A percentile compares a stretch with the other conserved stretches of the same genome.
These are phyloP conservation scores for Camponotus vicinus DNA, from an alignment of 1,140 invertebrate genomes.

Conservation along the genomic window DNA sequence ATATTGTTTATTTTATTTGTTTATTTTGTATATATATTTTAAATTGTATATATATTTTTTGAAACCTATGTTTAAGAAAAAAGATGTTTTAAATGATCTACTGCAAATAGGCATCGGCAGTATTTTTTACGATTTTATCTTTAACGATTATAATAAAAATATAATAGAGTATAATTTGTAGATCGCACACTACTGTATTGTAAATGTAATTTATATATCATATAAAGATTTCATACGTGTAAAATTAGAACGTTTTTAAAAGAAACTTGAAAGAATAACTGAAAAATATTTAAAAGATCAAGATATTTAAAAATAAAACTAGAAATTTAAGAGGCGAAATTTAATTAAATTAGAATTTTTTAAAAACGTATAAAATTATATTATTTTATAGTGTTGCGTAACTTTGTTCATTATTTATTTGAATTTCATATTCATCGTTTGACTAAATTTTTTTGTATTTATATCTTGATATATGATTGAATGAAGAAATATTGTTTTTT, in stretches of 20 bases:
- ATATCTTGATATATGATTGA: neutral
- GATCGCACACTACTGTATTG: neutral
- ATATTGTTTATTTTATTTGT: neutral
- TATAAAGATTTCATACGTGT: slow-evolving; percentile 18
- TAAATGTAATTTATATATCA: slow-evolving; percentile 53
- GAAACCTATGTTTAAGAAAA: neutral
- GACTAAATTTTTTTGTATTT: slow-evolving; percentile 17
- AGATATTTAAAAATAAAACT: neutral
- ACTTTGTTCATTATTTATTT: slow-evolving; percentile 3
- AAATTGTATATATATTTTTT: neutral
- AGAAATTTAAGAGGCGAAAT: neutral
- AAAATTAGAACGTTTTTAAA: neutral
- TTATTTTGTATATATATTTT: neutral
- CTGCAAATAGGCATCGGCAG: neutral
- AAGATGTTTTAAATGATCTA: neutral
- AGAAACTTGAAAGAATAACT: neutral
- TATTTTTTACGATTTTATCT: neutral
- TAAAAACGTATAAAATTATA: neutral
- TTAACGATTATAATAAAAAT: neutral
- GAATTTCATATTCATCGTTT: neutral
- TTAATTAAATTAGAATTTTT: neutral
- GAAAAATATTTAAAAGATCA: neutral
- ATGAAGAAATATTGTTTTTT: slow-evolving; percentile 6
- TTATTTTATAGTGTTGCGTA: neutral
- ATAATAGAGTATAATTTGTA: neutral